phyloP scores from a whole-genome alignment of 2,113 vertebrate genomes.

The Cyprinodon tularosa region DNA sequence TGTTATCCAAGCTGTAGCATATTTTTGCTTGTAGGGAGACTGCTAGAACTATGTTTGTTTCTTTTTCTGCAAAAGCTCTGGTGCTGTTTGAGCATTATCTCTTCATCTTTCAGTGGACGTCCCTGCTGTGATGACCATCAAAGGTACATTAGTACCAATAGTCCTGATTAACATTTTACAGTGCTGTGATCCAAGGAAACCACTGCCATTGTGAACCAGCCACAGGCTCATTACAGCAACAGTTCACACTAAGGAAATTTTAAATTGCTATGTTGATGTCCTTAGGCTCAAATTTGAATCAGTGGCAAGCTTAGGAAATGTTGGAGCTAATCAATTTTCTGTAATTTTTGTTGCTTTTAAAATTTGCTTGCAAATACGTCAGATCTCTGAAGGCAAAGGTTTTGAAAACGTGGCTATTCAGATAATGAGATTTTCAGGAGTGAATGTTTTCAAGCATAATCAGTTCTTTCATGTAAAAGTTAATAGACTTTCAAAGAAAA shows the following conservation, averaged over 20 bases:
- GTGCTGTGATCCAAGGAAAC: constrained; percentile 45
- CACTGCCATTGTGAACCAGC: constrained; percentile 50
- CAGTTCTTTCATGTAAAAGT: constrained; percentile 8
- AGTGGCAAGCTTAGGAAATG: constrained; percentile 49
- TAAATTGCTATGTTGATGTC: constrained; percentile 36
- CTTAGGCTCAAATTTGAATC: constrained; percentile 37
- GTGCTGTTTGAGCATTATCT: constrained; percentile 52
- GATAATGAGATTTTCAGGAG: constrained; percentile 13
- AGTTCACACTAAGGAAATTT: constrained; percentile 32
- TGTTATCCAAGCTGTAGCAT: constrained; percentile 33
- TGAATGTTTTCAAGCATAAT: constrained; percentile 38
- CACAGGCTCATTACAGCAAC: constrained; percentile 53
- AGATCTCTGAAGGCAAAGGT: constrained; percentile 3
- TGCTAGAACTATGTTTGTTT: constrained; percentile 47
- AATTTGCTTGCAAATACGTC: constrained; percentile 30
- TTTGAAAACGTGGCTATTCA: constrained; percentile 27
- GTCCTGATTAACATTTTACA: constrained; percentile 70
- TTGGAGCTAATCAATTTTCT: constrained; percentile 24
- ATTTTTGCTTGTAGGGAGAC: constrained; percentile 53
- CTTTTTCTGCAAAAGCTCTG: constrained; percentile 21
- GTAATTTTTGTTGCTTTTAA: too few relatives aligned
- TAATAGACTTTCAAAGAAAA: not conserved
- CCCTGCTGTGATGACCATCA: constrained; percentile 69
- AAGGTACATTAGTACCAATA: constrained; percentile 69
- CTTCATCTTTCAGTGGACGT: constrained; percentile 68